These are phyloP conservation scores for Poeciliopsis turneri DNA, from an alignment of 2,797 vertebrate species.

Conservation along the genomic window DNA sequence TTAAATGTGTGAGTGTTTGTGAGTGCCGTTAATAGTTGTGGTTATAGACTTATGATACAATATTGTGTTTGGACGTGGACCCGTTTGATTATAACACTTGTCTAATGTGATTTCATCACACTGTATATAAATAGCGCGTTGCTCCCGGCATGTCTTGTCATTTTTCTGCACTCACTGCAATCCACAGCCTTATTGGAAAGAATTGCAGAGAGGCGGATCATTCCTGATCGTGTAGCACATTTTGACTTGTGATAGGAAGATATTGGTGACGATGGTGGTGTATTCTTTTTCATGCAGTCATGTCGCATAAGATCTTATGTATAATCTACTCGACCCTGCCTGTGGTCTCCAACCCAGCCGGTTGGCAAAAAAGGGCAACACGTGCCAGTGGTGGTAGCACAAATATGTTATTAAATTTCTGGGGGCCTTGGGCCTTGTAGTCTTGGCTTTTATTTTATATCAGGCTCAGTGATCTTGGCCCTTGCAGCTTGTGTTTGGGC, in stretches of 20 bases:
- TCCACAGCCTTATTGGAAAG: neutral
- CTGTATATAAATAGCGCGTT: neutral
- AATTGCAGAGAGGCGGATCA: neutral
- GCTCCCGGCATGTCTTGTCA: neutral
- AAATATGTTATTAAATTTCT: conserved; percentile 70
- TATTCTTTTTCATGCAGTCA: neutral
- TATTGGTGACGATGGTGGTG: neutral
- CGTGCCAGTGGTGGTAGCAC: conserved; percentile 15
- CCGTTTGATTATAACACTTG: neutral
- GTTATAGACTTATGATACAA: conserved; percentile 68
- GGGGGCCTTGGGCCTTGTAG: conserved; percentile 44
- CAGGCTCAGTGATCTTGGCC: conserved; percentile 56
- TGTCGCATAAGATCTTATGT: neutral
- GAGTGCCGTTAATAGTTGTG: conserved; percentile 44
- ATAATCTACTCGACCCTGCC: conserved; percentile 15
- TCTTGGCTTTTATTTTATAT: conserved; percentile 65
- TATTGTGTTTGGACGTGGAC: conserved; percentile 30
- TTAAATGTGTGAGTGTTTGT: neutral
- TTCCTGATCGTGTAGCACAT: neutral
- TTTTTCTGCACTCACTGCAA: neutral
- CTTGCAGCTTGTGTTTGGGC: conserved; percentile 53
- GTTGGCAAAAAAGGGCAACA: conserved; percentile 31
- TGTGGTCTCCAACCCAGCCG: conserved; percentile 26
- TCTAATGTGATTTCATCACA: neutral
- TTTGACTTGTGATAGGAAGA: neutral